A percentile compares a stretch with the other conserved stretches of the same genome.
These are phyloP conservation scores for Taenioides sp. DNA, from an alignment of 2,797 vertebrate genomes.

Conservation along the genomic window DNA sequence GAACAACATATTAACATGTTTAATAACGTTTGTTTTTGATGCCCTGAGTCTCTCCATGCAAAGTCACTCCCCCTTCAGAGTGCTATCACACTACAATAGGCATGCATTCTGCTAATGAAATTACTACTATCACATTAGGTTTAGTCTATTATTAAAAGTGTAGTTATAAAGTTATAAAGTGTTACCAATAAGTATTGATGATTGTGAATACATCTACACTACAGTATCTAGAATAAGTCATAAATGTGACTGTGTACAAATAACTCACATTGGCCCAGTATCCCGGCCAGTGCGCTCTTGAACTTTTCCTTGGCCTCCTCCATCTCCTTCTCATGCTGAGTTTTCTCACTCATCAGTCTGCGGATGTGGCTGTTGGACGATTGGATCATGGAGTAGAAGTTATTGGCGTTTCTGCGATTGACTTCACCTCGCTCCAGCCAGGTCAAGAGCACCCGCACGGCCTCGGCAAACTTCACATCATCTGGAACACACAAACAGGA, in stretches of 20 bases:
- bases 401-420: conserved; percentile 93
- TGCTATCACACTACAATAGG: too few relatives aligned
- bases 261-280: conserved; percentile 89
- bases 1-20: too few relatives aligned
- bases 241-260: background rate
- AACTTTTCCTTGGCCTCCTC: conserved; percentile 96
- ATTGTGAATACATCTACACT: background rate
- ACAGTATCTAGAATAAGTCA: background rate
- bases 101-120: too few relatives aligned
- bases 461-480: conserved; percentile 89
- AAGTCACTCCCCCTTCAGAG: too few relatives aligned
- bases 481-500: conserved; percentile 67
- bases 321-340: conserved; percentile 92
- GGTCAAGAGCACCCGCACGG: conserved; percentile 88
- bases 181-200: background rate
- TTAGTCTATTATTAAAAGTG: too few relatives aligned
- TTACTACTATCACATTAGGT: too few relatives aligned
- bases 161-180: too few relatives aligned
- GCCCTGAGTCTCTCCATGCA: too few relatives aligned
- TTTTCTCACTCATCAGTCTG: conserved; percentile 87
- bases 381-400: conserved; percentile 99
- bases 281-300: conserved; percentile 89
- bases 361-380: conserved; percentile 93
- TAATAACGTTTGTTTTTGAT: too few relatives aligned
- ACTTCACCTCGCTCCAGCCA: conserved; percentile 96